Percentiles rank a stretch among this genome's conserved stretches.
Conservation (phyloP, 2,113 vertebrate genomes). For the Amia ocellicauda region DNA sequence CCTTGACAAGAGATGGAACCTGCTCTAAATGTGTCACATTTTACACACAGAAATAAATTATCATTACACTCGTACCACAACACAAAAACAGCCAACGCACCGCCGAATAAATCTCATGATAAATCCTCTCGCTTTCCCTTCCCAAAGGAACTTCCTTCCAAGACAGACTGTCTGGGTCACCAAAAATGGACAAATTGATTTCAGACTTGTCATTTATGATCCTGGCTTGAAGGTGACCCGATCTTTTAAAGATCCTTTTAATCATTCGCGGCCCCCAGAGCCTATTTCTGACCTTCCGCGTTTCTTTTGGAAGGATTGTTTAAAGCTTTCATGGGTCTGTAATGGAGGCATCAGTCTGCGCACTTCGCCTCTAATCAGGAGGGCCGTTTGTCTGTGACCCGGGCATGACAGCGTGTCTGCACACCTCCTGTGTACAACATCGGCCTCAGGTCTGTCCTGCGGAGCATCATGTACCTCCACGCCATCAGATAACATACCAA, state of each 20-base stretch:
- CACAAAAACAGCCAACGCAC: not conserved
- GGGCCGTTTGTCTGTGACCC: not conserved
- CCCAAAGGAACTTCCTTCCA: not conserved
- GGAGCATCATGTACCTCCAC: not conserved
- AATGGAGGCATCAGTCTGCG: slow-evolving; percentile 2
- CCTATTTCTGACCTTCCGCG: slow-evolving; percentile 5
- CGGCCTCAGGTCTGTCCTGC: not conserved
- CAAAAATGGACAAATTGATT: slow-evolving; percentile 15
- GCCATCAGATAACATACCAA: not conserved
- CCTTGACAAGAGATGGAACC: not conserved
- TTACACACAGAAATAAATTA: not conserved
- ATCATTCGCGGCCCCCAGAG: slow-evolving; percentile 8
- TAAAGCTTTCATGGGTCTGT: slow-evolving; percentile 9
- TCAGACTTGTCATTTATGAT: slow-evolving; percentile 2
- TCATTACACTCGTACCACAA: slow-evolving; percentile 3
- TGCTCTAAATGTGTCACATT: slow-evolving; percentile 1
- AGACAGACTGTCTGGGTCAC: slow-evolving; percentile 2
- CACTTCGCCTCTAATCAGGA: not conserved
- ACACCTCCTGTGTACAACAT: not conserved
- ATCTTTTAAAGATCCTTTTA: slow-evolving; percentile 6
- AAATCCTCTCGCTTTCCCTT: not conserved
- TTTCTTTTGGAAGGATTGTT: slow-evolving; percentile 1
- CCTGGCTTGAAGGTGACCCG: not conserved
- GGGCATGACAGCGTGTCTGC: not conserved
- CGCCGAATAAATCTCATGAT: not conserved